Base-by-base conservation (phyloP, 1,140 invertebrate genomes). In the Scaptodrosophila lebanonensis region DNA sequence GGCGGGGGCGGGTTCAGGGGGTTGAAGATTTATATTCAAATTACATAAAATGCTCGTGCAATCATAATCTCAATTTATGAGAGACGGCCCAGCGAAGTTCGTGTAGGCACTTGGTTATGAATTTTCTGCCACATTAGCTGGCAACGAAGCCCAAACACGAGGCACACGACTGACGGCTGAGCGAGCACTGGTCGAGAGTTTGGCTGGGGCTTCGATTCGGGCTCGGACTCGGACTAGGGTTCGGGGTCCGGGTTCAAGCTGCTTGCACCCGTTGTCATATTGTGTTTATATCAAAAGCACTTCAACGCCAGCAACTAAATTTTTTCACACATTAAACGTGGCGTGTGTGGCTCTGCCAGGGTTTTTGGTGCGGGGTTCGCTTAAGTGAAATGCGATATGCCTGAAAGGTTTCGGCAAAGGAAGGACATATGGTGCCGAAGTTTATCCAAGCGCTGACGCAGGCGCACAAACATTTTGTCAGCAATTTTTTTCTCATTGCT, bases 181-280 rank as follows among this genome's bases (percentile, higher is more conserved):
- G 6, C 9, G 8, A 5, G 9, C 12, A 33, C n/a, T 33, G 22
- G 8, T 25, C 22, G 22, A n/a, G n/a, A n/a, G n/a, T n/a, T n/a
- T n/a, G n/a, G n/a, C n/a, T n/a, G n/a, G n/a, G n/a, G n/a, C n/a
- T n/a, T n/a, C n/a, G n/a, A 58, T 38, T 17, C 38, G 51, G 42
- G 15, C 16, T 16, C 22, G 27, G 9, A 18, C 29, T 8, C 8
- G 0, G 18, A n/a, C 20, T 18, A 16, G 8, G 15, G 12, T n/a
- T 9, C 18, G 43, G 22, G 49, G n/a, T n/a, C 17, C 18, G 48
- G 29, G 58, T 27, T 50, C 49, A 66, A 63, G 62, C 57, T 69
- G 66, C 53, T 69, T 79, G 70, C 75, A 61, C 66, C 66, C 65
- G 69, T 61, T 79, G 75, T 82, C 75, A 82, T 54, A 59, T 70